Evolutionary conservation across 2,113 vertebrate species (phyloP).

Genomic region (Progne subis): DNA sequence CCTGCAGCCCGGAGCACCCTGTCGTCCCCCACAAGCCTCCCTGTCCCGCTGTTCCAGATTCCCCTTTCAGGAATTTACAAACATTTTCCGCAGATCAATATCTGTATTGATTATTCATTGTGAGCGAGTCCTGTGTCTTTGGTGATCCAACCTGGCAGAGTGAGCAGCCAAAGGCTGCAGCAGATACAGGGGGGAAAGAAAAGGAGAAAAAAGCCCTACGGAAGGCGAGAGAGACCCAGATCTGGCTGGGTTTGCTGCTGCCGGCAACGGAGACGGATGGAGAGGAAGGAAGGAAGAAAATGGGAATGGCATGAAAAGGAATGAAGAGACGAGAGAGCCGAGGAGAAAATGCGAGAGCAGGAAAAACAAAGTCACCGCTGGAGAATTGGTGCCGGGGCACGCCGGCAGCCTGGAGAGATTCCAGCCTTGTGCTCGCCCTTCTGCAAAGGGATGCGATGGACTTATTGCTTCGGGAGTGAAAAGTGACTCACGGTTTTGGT

Average conservation of each 20-base stretch:
- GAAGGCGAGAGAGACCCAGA: constrained; percentile 71
- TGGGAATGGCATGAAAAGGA: constrained; percentile 31
- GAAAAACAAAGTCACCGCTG: constrained; percentile 49
- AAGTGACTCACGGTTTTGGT: constrained; percentile 76
- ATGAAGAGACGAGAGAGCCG: constrained; percentile 45
- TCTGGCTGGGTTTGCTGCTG: constrained; percentile 69
- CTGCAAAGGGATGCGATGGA: constrained; percentile 35
- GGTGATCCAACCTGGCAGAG: constrained; percentile 83
- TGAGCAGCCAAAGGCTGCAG: constrained; percentile 78
- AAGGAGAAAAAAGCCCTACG: constrained; percentile 34
- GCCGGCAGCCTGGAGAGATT: constrained; percentile 63
- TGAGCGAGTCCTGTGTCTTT: constrained; percentile 83
- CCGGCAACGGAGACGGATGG: constrained; percentile 59
- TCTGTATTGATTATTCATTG: constrained; percentile 88
- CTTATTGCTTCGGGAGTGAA: constrained; percentile 57
- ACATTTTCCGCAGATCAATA: constrained; percentile 87
- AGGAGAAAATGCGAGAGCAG: constrained; percentile 64
- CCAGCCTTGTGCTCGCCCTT: constrained; percentile 43
- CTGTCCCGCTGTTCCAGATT: constrained; percentile 71
- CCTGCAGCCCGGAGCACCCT: constrained; percentile 41
- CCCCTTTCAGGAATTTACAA: constrained; percentile 87
- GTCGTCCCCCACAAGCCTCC: constrained; percentile 79
- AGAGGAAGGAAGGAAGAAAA: constrained; percentile 60
- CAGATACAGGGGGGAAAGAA: constrained; percentile 36
- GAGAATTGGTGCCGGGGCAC: constrained; percentile 54